Base-by-base conservation (phyloP, 2,888 invertebrate species). In the Hirudinaria manillensis region DNA sequence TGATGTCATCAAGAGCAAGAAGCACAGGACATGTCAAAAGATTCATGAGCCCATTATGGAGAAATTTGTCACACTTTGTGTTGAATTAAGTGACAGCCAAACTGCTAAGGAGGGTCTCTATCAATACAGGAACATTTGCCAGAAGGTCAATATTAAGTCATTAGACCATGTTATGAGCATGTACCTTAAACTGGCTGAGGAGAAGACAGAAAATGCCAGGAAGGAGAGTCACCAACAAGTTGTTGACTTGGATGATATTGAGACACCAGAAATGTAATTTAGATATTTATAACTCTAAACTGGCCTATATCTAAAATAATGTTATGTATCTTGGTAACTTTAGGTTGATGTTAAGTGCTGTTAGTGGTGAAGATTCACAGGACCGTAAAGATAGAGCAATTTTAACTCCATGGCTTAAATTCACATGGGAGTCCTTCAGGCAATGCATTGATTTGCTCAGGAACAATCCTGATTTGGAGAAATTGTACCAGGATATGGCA, bases 21-120 rank as follows among this genome's bases (percentile, higher is more conserved):
- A 96, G 89, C 88, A 88, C 79, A 94, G 96, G 91, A 87, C 87
- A 84, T 95, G 97, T 82, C 96, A 98, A 85, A 94, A 96, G 77
- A 93, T 95, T 24, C 90, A 99, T 85, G 98, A 99, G 87, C 96
- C 96, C n/a, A 98, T 99, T 83, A 99, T 99, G 98, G 93, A 94
- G 90, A 96, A 96, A 85, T 99, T 99, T 84, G 87, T 99, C 87
- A 94, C 94, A 85, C 89, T 99, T 70, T 99, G 99, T 85, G 99
- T 99, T 77, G 96, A 97, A 84, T 88, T 99, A 78, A 94, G 96
- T 84, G 98, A 98, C 86, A 95, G 96, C 0, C 96, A 98, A 84
- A 93, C 97, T 78, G 99, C 99, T 70, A 99, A 99, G 84, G 99
- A 99, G 86, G 99, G 99, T 21, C 88, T 99, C 75, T 99, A 97